Base-by-base conservation (phyloP, 2,113 vertebrate species). In the Haplochromis vanheusdeni region DNA sequence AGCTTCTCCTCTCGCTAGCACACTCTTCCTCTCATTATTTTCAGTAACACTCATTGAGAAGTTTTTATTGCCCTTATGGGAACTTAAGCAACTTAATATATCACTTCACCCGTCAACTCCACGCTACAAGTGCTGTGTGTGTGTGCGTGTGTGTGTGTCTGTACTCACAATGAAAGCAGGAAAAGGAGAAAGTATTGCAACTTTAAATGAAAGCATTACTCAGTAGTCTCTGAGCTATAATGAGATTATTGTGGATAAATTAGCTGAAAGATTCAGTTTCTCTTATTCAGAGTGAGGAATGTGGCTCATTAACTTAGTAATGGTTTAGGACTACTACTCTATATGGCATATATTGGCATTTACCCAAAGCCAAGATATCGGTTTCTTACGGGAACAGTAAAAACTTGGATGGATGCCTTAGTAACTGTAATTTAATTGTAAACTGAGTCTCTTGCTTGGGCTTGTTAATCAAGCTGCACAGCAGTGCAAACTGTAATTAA, bases 141-240 rank as follows among this genome's bases (percentile, higher is more conserved):
- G 52, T 23, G n/a, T 3, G 49, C 1, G 21, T 6, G 49, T 1
- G 16, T 4, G 26, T 33, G 3, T n/a, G 31, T 37, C 0, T 65
- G 60, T 45, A 28, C 40, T 47, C 6, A 47, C 21, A 28, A 8
- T 75, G 23, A 75, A 49, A 77, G 26, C 45, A 77, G 26, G 16
- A 77, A 51, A 33, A 51, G 26, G 16, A 77, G 2, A 13, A 77
- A 49, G 26, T 77, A n/a, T 49, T 31, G 6, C 4, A 28, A n/a
- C 4, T 45, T 49, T 77, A 77, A 49, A 49, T 49, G 16, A 77
- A 31, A 51, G 45, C 45, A 6, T 77, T 77, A 75, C 6, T 28
- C 6, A 9, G 16, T 77, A 49, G 3, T 51, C 73, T n/a, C 16
- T 51, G 45, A 33, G 73, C 45, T 49, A 19, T 28, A 77, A 13